These are phyloP conservation scores for Ophioderma brevispina DNA, from an alignment of 35 echinoderm and acorn worm species.

Conservation along the genomic window DNA sequence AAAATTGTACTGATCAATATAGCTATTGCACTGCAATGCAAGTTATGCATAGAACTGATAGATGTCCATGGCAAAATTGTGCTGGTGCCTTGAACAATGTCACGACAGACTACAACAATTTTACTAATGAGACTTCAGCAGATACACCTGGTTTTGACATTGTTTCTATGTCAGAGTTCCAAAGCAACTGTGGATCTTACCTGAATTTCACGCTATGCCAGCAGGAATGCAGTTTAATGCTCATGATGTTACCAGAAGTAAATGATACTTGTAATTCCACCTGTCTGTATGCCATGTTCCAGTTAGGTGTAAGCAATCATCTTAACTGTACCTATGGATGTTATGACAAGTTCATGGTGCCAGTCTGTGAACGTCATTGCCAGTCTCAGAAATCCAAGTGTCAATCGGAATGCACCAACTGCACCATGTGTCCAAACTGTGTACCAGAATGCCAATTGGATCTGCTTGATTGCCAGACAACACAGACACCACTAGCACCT, in stretches of 20 bases:
- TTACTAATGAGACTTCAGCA: background rate
- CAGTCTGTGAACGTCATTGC: background rate
- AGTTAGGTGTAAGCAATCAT: background rate
- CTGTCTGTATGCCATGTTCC: background rate
- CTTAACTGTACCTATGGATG: background rate
- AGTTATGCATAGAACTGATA: background rate
- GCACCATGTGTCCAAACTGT: slow-evolving; percentile 32
- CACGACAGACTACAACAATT: background rate
- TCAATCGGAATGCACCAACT: slow-evolving; percentile 20
- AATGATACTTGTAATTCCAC: background rate
- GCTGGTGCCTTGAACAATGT: background rate
- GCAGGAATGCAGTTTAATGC: background rate
- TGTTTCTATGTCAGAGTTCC: background rate
- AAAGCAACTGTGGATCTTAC: background rate
- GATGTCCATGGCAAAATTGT: background rate
- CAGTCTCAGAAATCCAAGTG: background rate
- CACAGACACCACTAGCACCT: background rate
- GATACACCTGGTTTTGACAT: background rate
- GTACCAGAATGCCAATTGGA: background rate
- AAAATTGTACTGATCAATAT: background rate
- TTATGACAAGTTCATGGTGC: background rate
- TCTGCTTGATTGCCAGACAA: background rate
- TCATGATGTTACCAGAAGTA: background rate
- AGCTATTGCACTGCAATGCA: background rate
- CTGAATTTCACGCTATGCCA: background rate